Percentiles rank a stretch among this genome's conserved stretches.
Evolutionary conservation across 1,140 invertebrate species (phyloP).

Genomic region (Ylistrum balloti): DNA sequence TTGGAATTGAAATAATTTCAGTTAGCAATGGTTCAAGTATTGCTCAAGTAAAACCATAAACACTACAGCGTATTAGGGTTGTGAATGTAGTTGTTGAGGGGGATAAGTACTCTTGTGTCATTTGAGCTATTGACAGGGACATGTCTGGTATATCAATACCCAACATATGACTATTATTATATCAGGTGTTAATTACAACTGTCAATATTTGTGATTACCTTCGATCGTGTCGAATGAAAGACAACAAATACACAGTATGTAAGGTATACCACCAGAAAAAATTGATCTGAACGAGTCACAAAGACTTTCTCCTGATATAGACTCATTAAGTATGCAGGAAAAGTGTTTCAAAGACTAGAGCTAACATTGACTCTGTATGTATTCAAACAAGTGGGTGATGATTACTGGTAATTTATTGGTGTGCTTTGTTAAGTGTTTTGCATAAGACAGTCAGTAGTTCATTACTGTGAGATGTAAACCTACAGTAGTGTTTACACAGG

Average conservation of each 20-base stretch:
- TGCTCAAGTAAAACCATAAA: too few relatives aligned
- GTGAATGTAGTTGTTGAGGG: too few relatives aligned
- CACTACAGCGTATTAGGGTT: too few relatives aligned
- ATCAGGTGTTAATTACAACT: neutral
- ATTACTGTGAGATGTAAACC: neutral
- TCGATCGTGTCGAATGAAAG: neutral
- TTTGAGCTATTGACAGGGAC: too few relatives aligned
- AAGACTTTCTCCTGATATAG: neutral
- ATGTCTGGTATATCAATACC: too few relatives aligned
- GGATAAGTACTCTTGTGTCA: too few relatives aligned
- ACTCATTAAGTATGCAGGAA: neutral
- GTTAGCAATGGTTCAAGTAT: too few relatives aligned
- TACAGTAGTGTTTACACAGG: too few relatives aligned
- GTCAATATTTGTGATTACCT: neutral
- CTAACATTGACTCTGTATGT: neutral
- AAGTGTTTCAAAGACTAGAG: neutral
- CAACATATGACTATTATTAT: too few relatives aligned
- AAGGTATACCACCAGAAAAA: too few relatives aligned
- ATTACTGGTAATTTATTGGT: neutral
- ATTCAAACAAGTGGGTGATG: neutral
- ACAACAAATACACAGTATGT: neutral
- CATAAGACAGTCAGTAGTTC: neutral
- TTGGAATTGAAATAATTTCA: too few relatives aligned
- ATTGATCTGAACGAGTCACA: too few relatives aligned
- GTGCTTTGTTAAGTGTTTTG: neutral